Evolutionary conservation across 2,113 vertebrate species (phyloP).

Genomic region (Geococcyx californianus): DNA sequence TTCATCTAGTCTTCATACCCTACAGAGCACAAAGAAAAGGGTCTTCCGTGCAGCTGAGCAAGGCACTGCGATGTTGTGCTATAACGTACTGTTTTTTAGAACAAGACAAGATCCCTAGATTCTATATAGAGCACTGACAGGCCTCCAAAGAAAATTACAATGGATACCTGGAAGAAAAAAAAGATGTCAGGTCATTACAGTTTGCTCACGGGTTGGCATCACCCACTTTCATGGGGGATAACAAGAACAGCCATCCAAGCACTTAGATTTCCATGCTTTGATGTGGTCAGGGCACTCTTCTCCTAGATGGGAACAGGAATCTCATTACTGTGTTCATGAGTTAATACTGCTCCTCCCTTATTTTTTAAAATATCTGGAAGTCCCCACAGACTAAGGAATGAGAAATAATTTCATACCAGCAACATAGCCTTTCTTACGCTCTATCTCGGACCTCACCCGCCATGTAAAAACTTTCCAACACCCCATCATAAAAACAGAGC

Average conservation of each 20-base stretch:
- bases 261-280: not conserved
- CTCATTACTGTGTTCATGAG: not conserved
- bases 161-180: not conserved
- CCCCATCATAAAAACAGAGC: not conserved
- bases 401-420: not conserved
- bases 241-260: not conserved
- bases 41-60: not conserved
- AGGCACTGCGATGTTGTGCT: not conserved
- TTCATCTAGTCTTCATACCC: not conserved
- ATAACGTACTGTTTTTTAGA: not conserved
- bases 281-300: not conserved
- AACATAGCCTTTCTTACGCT: not conserved
- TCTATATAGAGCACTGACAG: not conserved
- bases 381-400: not conserved
- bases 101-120: not conserved
- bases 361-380: not conserved
- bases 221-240: not conserved
- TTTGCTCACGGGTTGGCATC: not conserved
- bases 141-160: not conserved
- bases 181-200: too few relatives aligned
- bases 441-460: not conserved
- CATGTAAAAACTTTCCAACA: not conserved
- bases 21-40: not conserved
- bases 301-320: not conserved
- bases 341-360: not conserved